phyloP scores from a whole-genome alignment of 1,140 invertebrate genomes.

The Dreissena rostriformis region DNA sequence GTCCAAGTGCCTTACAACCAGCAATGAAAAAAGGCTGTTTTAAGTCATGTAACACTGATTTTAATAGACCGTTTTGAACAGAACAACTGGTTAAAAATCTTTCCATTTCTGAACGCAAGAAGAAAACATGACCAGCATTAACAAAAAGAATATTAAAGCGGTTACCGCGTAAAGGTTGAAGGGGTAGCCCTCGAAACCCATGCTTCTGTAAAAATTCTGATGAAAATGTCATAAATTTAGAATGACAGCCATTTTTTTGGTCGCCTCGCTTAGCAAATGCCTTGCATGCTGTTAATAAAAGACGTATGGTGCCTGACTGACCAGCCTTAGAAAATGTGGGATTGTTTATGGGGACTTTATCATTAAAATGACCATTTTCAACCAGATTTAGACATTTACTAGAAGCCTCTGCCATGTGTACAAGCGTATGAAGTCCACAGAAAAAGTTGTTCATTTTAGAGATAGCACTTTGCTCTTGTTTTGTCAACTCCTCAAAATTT shows the following conservation, averaged over 20 bases:
- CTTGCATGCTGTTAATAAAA: conserved; percentile 18
- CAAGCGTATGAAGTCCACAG: conserved; percentile 34
- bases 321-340: not conserved
- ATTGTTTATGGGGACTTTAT: conserved; percentile 22
- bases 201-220: conserved; percentile 7
- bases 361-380: conserved; percentile 32
- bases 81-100: not conserved
- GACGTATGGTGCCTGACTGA: conserved; percentile 16
- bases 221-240: conserved; percentile 11
- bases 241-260: conserved; percentile 38
- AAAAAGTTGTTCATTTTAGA: conserved; percentile 35
- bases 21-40: conserved; percentile 45
- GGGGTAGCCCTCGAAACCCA: not conserved
- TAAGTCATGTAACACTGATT: conserved; percentile 40
- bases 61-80: conserved; percentile 10
- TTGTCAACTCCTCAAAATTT: conserved; percentile 5
- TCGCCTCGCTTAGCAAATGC: conserved; percentile 32
- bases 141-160: conserved; percentile 26
- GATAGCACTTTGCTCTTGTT: conserved; percentile 6
- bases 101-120: conserved; percentile 11
- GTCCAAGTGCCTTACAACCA: conserved; percentile 57
- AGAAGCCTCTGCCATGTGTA: conserved; percentile 25
- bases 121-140: conserved; percentile 20
- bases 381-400: conserved; percentile 11
- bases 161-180: conserved; percentile 13